Base-by-base conservation (phyloP, 2,113 vertebrate species). In the Paracanthobrama guichenoti region DNA sequence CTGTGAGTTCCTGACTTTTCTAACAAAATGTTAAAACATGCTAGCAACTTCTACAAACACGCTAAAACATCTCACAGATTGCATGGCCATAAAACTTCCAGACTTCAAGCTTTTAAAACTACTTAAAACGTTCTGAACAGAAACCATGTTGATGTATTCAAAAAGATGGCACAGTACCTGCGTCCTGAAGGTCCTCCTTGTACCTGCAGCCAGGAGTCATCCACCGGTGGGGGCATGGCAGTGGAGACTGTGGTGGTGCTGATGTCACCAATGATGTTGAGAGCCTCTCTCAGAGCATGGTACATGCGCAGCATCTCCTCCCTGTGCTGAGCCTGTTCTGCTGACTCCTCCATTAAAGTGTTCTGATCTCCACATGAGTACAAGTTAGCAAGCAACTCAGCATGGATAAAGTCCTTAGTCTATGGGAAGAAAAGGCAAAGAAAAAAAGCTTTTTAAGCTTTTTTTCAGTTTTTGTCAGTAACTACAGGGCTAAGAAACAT, bases 141-240 rank as follows among this genome's bases (percentile, higher is more conserved):
- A 64, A 50, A 3, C 16, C 5, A 46, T 7, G 20, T 44, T 2
- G 10, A 72, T 64, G 44, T 14, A 18, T 48, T 67, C 14, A 8
- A 14, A 62, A 13, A 0, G 39, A 1, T 46, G 59, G 31, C 75
- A 31, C 28, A 46, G 79, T 89, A 94, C 93, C 93, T 93, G 89
- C 92, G 90, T 82, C 93, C 92, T 0, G 90, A 90, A 0, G 91
- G 90, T 90, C 76, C 92, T 89, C 93, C 95, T 92, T 96, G 95
- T 93, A 98, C 97, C 94, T 98, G 97, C 92, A 99, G 96, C 97
- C 97, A 99, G 1, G 97, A 99, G 95, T 98, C 97, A 84, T 99
- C 97, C 50, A 99, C 97, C 1, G 97, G 97, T 35, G 97, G 97
- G 4, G 97, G 97, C 94, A 96, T 94, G 3, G 96, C 90, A 39